Conservation (phyloP, 1,140 invertebrate species). For the Diorhabda elongata region DNA sequence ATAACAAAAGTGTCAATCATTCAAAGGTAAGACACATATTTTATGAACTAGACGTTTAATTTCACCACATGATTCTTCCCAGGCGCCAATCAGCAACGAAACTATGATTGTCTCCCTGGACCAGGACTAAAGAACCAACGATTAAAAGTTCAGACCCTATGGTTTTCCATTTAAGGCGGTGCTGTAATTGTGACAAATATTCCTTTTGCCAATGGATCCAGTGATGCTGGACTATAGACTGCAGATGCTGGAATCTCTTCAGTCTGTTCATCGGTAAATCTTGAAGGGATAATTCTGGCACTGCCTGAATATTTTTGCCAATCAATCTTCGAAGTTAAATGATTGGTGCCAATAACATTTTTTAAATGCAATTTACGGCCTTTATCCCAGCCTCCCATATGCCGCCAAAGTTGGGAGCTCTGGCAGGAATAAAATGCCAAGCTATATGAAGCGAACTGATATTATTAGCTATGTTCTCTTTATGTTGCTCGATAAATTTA, state of each 20-base stretch:
- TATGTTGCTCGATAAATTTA: constrained; percentile 17
- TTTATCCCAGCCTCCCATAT: constrained; percentile 15
- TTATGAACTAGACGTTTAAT: too few species aligned
- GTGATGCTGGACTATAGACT: too few species aligned
- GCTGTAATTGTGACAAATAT: too few species aligned
- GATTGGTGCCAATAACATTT: constrained; percentile 11
- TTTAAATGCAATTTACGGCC: constrained; percentile 11
- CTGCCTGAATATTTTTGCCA: background rate
- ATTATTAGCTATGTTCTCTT: constrained; percentile 30
- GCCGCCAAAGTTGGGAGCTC: constrained; percentile 8
- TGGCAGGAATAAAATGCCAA: constrained; percentile 44
- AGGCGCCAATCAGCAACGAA: too few species aligned
- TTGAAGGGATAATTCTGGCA: constrained; percentile 16
- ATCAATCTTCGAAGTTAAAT: constrained; percentile 10
- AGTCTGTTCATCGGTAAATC: constrained; percentile 17
- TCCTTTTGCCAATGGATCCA: too few species aligned
- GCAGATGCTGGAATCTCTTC: background rate
- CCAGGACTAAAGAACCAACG: too few species aligned
- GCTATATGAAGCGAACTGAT: background rate
- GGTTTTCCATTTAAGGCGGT: too few species aligned
- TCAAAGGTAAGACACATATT: too few species aligned
- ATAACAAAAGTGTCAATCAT: too few species aligned
- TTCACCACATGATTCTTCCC: too few species aligned
- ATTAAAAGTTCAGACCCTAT: too few species aligned
- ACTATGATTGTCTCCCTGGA: too few species aligned